Evolutionary conservation across 2,797 vertebrate genomes (phyloP).

Genomic region (Lates japonicus): DNA sequence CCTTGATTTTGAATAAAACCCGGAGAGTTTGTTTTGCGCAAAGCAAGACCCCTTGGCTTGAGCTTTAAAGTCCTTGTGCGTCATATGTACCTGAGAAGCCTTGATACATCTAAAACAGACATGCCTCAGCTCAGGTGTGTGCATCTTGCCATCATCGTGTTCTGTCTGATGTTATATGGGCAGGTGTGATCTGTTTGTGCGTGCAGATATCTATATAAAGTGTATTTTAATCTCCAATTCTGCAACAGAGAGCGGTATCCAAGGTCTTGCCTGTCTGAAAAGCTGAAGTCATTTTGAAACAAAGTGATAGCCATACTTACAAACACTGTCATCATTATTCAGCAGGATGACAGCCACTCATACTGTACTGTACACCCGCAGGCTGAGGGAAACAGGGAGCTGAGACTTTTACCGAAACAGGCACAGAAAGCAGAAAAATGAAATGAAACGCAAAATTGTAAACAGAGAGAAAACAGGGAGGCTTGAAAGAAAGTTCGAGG

Average conservation of each 20-base stretch:
- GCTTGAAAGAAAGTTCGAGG: constrained; percentile 26
- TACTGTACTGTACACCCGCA: constrained; percentile 6
- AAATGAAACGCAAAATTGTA: constrained; percentile 21
- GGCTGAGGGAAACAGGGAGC: constrained; percentile 26
- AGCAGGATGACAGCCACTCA: constrained; percentile 31
- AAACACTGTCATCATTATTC: constrained; percentile 41
- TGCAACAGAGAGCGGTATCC: constrained; percentile 8
- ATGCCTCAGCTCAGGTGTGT: constrained; percentile 7
- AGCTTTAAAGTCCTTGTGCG: constrained; percentile 27
- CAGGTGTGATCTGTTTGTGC: background rate
- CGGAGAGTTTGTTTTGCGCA: constrained; percentile 3
- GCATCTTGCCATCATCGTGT: background rate
- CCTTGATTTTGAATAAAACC: constrained; percentile 25
- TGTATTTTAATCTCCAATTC: constrained; percentile 4
- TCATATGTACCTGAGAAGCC: background rate
- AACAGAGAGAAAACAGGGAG: constrained; percentile 9
- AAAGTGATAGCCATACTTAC: constrained; percentile 28
- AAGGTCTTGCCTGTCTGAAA: constrained; percentile 13
- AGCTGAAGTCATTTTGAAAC: constrained; percentile 39
- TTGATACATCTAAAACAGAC: background rate
- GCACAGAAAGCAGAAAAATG: background rate
- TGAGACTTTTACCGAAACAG: constrained; percentile 6
- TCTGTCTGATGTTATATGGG: background rate
- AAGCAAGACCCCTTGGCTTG: background rate
- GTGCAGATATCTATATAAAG: background rate